Percentiles rank a stretch among this genome's conserved stretches.
phyloP scores from a whole-genome alignment of 2,888 invertebrate species.

The Cylindroiulus punctatus region DNA sequence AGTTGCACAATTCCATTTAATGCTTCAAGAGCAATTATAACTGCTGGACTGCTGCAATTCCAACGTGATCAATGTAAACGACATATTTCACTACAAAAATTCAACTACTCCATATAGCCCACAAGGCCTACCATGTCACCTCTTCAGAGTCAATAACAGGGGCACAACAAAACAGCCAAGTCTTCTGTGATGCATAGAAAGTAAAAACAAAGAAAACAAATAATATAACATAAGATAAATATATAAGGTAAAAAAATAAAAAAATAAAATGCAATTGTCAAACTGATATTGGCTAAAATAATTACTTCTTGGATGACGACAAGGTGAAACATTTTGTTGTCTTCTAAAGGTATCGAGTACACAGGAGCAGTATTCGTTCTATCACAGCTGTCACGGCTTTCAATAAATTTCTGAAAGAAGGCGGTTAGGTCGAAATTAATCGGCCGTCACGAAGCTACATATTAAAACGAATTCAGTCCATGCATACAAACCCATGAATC shows the following conservation, averaged over 20 bases:
- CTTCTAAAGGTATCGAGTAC: not conserved
- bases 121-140: too few species aligned
- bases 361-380: not conserved
- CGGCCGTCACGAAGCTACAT: too few species aligned
- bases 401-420: not conserved
- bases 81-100: not conserved
- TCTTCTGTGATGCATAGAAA: not conserved
- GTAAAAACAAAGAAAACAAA: too few species aligned
- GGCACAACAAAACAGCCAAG: not conserved
- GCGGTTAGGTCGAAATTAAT: not conserved
- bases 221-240: too few species aligned
- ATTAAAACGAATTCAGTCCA: too few species aligned
- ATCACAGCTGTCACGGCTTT: slow-evolving; percentile 19
- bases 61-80: not conserved
- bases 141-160: slow-evolving; percentile 8
- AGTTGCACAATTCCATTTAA: not conserved
- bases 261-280: not conserved
- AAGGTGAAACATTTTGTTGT: not conserved
- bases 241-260: not conserved
- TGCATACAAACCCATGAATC: slow-evolving; percentile 1
- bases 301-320: not conserved
- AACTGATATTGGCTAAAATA: not conserved
- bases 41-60: not conserved
- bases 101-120: too few species aligned
- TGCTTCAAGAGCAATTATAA: not conserved